Percentiles rank a stretch among this genome's conserved stretches.
phyloP scores from a whole-genome alignment of 2,797 vertebrate genomes.

The Artibeus lituratus region DNA sequence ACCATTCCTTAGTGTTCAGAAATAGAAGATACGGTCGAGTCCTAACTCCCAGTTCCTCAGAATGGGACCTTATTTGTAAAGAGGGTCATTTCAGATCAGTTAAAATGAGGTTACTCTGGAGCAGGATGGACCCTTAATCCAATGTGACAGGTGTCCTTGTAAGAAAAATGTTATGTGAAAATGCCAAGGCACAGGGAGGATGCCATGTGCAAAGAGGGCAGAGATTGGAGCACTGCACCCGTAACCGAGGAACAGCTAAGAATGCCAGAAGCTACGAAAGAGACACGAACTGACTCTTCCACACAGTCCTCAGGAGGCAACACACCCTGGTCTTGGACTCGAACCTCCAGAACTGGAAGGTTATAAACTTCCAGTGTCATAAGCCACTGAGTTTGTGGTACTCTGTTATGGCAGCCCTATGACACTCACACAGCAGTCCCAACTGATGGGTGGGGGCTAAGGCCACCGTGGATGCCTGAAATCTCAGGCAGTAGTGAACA shows the following conservation, averaged over 20 bases:
- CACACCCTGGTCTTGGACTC: not conserved
- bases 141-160: not conserved
- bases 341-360: not conserved
- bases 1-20: not conserved
- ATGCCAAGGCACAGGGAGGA: not conserved
- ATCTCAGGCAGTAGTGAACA: not conserved
- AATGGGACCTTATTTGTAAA: not conserved
- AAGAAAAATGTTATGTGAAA: not conserved
- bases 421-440: not conserved
- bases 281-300: not conserved
- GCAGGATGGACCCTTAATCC: not conserved
- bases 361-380: not conserved
- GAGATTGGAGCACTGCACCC: not conserved
- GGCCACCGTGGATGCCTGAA: not conserved
- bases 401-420: not conserved
- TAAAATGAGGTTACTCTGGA: not conserved
- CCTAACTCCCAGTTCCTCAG: not conserved
- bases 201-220: not conserved
- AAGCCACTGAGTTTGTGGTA: not conserved
- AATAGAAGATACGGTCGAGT: not conserved
- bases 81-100: not conserved
- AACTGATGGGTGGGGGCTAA: too few species aligned
- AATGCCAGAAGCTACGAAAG: not conserved
- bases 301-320: not conserved
- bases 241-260: not conserved